Percentiles rank a stretch among this genome's conserved stretches.
Conservation (phyloP, 2,797 vertebrate species). For the Cichlasoma orientale region DNA sequence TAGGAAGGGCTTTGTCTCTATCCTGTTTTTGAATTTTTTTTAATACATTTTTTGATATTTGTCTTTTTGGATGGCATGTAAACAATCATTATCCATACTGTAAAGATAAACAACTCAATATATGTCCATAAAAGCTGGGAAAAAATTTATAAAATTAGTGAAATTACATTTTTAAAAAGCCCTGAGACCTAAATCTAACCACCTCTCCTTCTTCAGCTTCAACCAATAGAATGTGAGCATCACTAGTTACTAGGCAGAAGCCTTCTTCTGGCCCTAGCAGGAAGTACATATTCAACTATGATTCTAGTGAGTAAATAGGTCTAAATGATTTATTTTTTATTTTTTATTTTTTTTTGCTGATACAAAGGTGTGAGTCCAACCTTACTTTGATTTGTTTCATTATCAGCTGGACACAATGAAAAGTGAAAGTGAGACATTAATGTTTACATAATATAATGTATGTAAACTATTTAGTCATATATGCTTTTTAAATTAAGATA, state of each 20-base stretch:
- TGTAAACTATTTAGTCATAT: slow-evolving; percentile 4
- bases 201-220: not conserved
- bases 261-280: not conserved
- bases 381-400: not conserved
- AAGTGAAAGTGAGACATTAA: not conserved
- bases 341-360: not conserved
- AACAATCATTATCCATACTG: not conserved
- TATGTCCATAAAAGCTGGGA: not conserved
- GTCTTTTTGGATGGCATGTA: not conserved
- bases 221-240: slow-evolving; percentile 50
- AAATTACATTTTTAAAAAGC: not conserved
- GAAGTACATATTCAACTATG: not conserved
- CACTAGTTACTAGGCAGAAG: slow-evolving; percentile 67
- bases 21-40: not conserved
- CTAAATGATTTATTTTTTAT: not conserved
- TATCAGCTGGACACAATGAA: not conserved
- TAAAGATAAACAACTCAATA: not conserved
- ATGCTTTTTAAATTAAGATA: not conserved
- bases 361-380: not conserved
- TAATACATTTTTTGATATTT: not conserved
- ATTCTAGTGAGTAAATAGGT: not conserved
- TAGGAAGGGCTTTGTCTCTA: not conserved
- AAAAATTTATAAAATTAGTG: not conserved
- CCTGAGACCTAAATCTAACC: not conserved
- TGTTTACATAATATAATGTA: not conserved